phyloP scores from a whole-genome alignment of 2,113 vertebrate genomes.

The Crotalus helleri region DNA sequence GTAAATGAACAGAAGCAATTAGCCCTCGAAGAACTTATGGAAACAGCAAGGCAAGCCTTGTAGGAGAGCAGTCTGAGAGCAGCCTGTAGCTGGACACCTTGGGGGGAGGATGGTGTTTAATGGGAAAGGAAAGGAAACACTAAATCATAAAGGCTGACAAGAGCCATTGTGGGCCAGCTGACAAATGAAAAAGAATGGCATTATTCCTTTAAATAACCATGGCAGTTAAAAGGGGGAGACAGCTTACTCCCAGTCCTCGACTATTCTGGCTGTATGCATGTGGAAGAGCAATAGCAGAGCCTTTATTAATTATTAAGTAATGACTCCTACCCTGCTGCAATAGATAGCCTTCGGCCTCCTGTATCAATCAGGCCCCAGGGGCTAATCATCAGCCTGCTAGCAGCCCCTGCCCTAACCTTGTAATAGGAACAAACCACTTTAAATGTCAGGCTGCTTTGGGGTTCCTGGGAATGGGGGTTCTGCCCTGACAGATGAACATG shows the following conservation, averaged over 20 bases:
- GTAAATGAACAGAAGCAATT: slow-evolving; percentile 78
- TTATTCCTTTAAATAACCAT: slow-evolving; percentile 72
- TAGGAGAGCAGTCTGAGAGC: slow-evolving; percentile 56
- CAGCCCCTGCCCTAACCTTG: slow-evolving; percentile 9
- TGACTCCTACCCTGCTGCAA: slow-evolving; percentile 63
- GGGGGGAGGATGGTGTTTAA: slow-evolving; percentile 63
- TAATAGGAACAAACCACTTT: neutral
- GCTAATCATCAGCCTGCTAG: slow-evolving; percentile 47
- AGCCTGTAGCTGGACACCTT: slow-evolving; percentile 50
- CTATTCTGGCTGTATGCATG: slow-evolving; percentile 43
- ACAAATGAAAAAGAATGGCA: slow-evolving; percentile 75
- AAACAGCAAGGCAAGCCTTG: slow-evolving; percentile 67
- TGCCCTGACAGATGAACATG: rapidly evolving
- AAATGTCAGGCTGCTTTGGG: slow-evolving; percentile 5
- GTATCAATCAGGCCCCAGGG: slow-evolving; percentile 44
- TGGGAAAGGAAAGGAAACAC: slow-evolving; percentile 71
- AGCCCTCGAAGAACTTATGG: slow-evolving; percentile 67
- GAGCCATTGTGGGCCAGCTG: slow-evolving; percentile 73
- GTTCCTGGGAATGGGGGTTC: neutral
- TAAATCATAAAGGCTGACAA: slow-evolving; percentile 74
- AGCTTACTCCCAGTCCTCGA: slow-evolving; percentile 56
- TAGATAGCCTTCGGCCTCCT: slow-evolving; percentile 67
- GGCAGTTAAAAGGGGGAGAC: slow-evolving; percentile 65
- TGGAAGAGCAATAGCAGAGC: slow-evolving; percentile 60
- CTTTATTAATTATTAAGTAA: slow-evolving; percentile 85